phyloP scores from a whole-genome alignment of 2,113 vertebrate genomes.

The Atlantisia rogersi region DNA sequence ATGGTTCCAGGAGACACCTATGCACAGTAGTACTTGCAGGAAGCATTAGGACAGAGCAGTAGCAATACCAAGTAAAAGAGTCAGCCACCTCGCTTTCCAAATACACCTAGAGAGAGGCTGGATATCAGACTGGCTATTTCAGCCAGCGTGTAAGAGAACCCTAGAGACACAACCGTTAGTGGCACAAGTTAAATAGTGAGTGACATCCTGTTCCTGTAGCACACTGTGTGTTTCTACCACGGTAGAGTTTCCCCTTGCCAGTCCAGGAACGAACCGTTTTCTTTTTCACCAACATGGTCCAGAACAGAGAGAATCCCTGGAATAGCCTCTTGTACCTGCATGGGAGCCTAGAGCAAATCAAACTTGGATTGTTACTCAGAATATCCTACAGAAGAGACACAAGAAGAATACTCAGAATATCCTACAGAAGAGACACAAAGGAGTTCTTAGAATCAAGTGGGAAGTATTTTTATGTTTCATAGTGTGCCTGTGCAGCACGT shows the following conservation, averaged over 20 bases:
- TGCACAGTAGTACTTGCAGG: constrained; percentile 11
- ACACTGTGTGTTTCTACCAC: background rate
- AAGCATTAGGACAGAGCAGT: background rate
- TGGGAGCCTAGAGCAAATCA: constrained; percentile 30
- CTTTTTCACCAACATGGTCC: constrained; percentile 40
- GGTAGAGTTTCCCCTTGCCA: constrained; percentile 49
- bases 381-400: background rate
- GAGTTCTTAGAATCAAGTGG: background rate
- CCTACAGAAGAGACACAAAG: background rate
- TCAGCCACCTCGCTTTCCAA: background rate
- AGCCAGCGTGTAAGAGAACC: background rate
- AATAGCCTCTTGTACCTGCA: constrained; percentile 52
- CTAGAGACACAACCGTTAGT: background rate
- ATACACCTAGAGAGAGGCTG: background rate
- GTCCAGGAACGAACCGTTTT: constrained; percentile 55
- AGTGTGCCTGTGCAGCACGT: background rate
- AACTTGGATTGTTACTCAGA: background rate
- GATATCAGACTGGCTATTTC: background rate
- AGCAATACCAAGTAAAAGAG: background rate
- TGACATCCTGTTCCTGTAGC: background rate
- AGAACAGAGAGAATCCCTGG: constrained; percentile 29
- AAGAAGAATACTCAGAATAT: background rate
- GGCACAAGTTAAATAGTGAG: background rate
- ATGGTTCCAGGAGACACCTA: background rate
- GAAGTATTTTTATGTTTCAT: background rate